A percentile compares a stretch with the other conserved stretches of the same genome.
Evolutionary conservation across 2,888 invertebrate species (phyloP).

Genomic region (Caenorhabditis parvicauda): DNA sequence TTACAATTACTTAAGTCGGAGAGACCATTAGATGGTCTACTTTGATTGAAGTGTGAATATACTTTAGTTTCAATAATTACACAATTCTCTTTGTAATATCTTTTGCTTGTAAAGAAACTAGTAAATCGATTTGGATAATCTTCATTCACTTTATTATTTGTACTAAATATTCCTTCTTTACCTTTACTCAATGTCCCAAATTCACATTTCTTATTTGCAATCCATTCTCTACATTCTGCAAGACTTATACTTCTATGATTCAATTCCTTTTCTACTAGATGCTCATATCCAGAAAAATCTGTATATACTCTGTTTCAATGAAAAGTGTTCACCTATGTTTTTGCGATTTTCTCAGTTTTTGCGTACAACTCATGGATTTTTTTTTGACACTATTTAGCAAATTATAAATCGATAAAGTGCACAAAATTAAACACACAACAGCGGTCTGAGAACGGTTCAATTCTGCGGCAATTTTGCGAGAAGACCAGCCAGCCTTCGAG

Average conservation of each 20-base stretch:
- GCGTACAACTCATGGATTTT: too few species aligned
- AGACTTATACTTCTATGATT: slow-evolving; percentile 26
- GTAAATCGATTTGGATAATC: slow-evolving; percentile 47
- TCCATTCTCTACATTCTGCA: slow-evolving; percentile 38
- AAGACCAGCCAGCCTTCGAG: too few species aligned
- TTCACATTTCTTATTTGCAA: slow-evolving; percentile 29
- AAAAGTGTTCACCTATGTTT: too few species aligned
- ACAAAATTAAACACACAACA: too few species aligned
- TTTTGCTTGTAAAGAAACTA: slow-evolving; percentile 30
- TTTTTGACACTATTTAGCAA: too few species aligned
- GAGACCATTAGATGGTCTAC: slow-evolving; percentile 30
- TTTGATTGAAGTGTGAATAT: slow-evolving; percentile 41
- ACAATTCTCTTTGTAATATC: slow-evolving; percentile 45
- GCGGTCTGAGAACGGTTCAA: too few species aligned
- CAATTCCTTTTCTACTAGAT: slow-evolving; percentile 32
- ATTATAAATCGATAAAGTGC: too few species aligned
- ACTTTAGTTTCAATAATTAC: slow-evolving; percentile 44
- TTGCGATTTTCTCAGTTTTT: too few species aligned
- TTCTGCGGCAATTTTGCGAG: too few species aligned
- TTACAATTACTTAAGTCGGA: slow-evolving; percentile 30
- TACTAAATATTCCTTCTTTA: slow-evolving; percentile 15
- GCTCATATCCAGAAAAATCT: slow-evolving; percentile 38
- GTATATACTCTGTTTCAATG: too few species aligned
- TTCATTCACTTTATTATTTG: slow-evolving; percentile 36
- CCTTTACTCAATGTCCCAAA: slow-evolving; percentile 28